Evolutionary conservation across 2,797 vertebrate genomes (phyloP).

Genomic region (Sebastes dallii): DNA sequence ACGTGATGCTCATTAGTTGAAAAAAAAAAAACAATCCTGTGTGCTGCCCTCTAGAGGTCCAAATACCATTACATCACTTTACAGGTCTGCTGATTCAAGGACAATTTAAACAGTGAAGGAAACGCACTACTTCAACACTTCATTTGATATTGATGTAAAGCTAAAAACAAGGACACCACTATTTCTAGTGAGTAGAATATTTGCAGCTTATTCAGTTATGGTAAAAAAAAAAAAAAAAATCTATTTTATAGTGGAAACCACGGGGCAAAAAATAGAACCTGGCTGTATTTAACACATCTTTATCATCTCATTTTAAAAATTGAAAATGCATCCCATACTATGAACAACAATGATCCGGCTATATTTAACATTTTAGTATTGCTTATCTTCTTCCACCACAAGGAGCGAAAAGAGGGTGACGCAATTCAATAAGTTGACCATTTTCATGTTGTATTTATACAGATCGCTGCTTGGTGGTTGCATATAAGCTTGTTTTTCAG

Average conservation of each 20-base stretch:
- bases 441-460: not conserved
- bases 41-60: slow-evolving; percentile 38
- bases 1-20: not conserved
- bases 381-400: not conserved
- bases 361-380: not conserved
- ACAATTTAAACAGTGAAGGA: not conserved
- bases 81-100: not conserved
- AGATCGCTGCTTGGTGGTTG: not conserved
- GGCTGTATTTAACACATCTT: not conserved
- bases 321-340: not conserved
- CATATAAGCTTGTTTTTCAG: not conserved
- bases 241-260: not conserved
- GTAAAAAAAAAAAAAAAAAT: not conserved
- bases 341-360: not conserved
- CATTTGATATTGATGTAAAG: not conserved
- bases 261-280: not conserved
- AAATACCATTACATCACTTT: slow-evolving; percentile 23
- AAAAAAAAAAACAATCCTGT: not conserved
- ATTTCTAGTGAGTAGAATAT: not conserved
- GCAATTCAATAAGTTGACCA: not conserved
- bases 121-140: not conserved
- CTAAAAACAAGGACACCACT: not conserved
- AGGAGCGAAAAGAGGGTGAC: not conserved
- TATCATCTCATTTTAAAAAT: not conserved
- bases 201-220: not conserved